Percentiles rank a stretch among this genome's conserved stretches.
Evolutionary conservation across 2,797 vertebrate genomes (phyloP).

Genomic region (Onychomys leucogaster): DNA sequence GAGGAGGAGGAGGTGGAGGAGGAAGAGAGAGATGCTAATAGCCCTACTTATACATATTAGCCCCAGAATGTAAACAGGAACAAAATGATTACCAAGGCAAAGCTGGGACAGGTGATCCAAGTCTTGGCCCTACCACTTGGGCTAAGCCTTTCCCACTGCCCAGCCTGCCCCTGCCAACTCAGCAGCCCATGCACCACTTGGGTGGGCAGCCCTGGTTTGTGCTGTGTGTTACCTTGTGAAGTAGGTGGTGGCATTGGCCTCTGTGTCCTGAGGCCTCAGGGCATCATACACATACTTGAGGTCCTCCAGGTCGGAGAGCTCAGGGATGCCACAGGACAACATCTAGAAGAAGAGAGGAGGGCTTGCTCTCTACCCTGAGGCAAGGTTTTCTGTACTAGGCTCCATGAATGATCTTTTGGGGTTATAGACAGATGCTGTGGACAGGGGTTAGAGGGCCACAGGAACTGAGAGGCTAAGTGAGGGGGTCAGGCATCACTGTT

Average conservation of each 20-base stretch:
- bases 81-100: neutral
- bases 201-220: rapidly evolving
- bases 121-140: neutral
- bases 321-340: constrained; percentile 98
- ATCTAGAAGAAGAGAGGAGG: constrained; percentile 89
- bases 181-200: neutral
- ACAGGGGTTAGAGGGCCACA: neutral
- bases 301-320: constrained; percentile 95
- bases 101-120: neutral
- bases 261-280: constrained; percentile 95
- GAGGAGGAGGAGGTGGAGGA: too few species aligned
- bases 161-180: neutral
- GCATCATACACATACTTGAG: constrained; percentile 97
- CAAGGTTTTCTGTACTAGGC: neutral
- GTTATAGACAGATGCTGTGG: neutral
- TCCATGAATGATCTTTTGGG: neutral
- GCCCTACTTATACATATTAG: neutral
- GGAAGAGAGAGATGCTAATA: neutral
- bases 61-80: neutral
- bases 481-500: neutral
- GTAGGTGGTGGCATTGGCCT: constrained; percentile 96
- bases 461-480: neutral
- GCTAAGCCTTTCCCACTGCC: neutral
- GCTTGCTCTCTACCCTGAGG: neutral
- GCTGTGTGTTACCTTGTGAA: constrained; percentile 93